Percentiles rank a stretch among this genome's conserved stretches.
phyloP scores from a whole-genome alignment of 2,888 invertebrate genomes.

The Drosophila pseudotalamancana region DNA sequence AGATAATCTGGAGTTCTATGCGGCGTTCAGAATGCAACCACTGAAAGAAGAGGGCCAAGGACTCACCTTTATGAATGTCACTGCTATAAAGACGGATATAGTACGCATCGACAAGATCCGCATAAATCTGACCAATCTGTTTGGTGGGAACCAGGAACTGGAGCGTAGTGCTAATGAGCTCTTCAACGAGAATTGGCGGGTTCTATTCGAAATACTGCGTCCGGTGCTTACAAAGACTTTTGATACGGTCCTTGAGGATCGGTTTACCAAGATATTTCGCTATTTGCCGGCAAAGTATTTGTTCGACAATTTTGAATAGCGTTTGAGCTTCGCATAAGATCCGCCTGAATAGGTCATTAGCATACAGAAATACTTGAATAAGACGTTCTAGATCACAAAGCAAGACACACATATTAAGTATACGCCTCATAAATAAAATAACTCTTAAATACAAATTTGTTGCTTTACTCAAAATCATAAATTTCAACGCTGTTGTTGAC shows the following conservation, averaged over 20 bases:
- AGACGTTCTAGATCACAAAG: background rate
- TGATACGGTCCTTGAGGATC: constrained; percentile 87
- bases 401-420: constrained; percentile 10
- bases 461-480: background rate
- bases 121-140: constrained; percentile 88
- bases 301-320: constrained; percentile 85
- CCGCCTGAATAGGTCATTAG: background rate
- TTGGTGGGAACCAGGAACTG: constrained; percentile 79
- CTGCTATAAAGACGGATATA: constrained; percentile 87
- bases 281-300: constrained; percentile 88
- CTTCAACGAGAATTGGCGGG: constrained; percentile 89
- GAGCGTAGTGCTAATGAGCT: constrained; percentile 89
- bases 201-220: constrained; percentile 88
- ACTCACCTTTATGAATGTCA: constrained; percentile 87
- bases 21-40: constrained; percentile 41
- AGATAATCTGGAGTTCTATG: constrained; percentile 52
- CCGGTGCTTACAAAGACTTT: constrained; percentile 88
- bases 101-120: constrained; percentile 86
- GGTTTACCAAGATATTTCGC: constrained; percentile 87
- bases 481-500: background rate
- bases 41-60: constrained; percentile 25
- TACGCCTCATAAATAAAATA: constrained; percentile 7
- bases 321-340: background rate
- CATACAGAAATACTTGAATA: constrained; percentile 1
- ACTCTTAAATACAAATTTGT: constrained; percentile 5